phyloP scores from a whole-genome alignment of 2,113 vertebrate genomes.

The Tichodroma muraria region DNA sequence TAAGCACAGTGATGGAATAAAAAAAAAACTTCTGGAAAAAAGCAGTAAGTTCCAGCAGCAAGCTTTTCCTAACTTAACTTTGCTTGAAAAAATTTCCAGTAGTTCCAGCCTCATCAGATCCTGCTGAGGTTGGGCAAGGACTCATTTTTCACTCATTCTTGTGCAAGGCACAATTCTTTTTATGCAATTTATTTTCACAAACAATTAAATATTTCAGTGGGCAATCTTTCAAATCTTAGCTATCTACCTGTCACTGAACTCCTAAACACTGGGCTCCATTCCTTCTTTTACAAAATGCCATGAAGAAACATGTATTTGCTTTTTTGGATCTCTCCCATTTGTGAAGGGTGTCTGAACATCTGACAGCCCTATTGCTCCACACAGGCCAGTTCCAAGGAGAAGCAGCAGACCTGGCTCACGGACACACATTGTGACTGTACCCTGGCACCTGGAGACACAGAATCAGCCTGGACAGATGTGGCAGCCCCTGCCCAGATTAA shows the following conservation, averaged over 20 bases:
- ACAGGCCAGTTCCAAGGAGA: background rate
- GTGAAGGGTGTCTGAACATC: background rate
- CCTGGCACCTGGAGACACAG: background rate
- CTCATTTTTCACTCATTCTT: background rate
- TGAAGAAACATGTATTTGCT: background rate
- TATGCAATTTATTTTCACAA: background rate
- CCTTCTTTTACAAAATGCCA: background rate
- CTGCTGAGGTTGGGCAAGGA: background rate
- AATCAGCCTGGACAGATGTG: background rate
- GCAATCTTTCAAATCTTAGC: background rate
- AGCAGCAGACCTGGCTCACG: background rate
- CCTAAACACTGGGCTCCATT: background rate
- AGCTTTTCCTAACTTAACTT: background rate
- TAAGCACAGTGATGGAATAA: background rate
- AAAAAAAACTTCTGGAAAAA: background rate
- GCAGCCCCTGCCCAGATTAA: background rate
- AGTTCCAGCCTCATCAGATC: background rate
- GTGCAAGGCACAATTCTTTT: background rate
- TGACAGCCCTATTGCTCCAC: background rate
- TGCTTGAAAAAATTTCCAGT: background rate
- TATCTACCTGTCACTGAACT: background rate
- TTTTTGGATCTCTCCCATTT: background rate
- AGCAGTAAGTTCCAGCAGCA: background rate
- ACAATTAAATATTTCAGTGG: background rate
- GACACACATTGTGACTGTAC: background rate